A percentile compares a stretch with the other conserved stretches of the same genome.
Evolutionary conservation across 1,140 invertebrate species (phyloP).

Genomic region (Carposina sasakii): DNA sequence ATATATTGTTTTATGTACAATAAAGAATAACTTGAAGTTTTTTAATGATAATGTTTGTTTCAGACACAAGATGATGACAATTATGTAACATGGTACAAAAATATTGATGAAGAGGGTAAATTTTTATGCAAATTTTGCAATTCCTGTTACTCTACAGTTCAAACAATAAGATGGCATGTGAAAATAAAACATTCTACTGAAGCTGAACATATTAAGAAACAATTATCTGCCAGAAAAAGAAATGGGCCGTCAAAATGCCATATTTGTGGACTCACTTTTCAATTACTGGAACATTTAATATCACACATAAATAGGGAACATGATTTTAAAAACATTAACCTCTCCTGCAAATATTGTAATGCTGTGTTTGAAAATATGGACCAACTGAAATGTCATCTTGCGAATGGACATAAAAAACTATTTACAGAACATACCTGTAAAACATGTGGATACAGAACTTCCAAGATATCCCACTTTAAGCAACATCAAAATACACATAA

Average conservation of each 20-base stretch:
- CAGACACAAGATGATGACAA: too few species aligned
- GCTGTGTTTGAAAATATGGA: conserved; percentile 24
- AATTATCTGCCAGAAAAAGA: conserved; percentile 21
- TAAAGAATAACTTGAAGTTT: too few species aligned
- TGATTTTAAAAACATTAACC: conserved; percentile 16
- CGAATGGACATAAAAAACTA: conserved; percentile 9
- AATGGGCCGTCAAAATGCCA: conserved; percentile 30
- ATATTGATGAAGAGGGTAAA: conserved; percentile 24
- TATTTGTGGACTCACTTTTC: conserved; percentile 31
- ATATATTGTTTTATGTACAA: too few species aligned
- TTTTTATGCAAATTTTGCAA: conserved; percentile 37
- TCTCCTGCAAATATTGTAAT: conserved; percentile 32
- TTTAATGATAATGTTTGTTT: too few species aligned
- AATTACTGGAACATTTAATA: conserved; percentile 20
- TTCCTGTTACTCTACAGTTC: conserved; percentile 27
- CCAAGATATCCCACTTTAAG: conserved; percentile 34
- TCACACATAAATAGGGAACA: conserved; percentile 21
- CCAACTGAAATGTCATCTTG: conserved; percentile 7
- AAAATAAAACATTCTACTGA: conserved; percentile 29
- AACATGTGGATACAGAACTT: conserved; percentile 37
- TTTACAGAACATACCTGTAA: conserved; percentile 17
- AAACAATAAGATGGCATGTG: conserved; percentile 34
- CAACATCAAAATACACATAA: conserved; percentile 36
- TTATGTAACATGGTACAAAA: conserved; percentile 27
- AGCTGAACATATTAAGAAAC: conserved; percentile 15